Conservation (phyloP, 1,140 invertebrate species). For the Macrocentrus cingulum region DNA sequence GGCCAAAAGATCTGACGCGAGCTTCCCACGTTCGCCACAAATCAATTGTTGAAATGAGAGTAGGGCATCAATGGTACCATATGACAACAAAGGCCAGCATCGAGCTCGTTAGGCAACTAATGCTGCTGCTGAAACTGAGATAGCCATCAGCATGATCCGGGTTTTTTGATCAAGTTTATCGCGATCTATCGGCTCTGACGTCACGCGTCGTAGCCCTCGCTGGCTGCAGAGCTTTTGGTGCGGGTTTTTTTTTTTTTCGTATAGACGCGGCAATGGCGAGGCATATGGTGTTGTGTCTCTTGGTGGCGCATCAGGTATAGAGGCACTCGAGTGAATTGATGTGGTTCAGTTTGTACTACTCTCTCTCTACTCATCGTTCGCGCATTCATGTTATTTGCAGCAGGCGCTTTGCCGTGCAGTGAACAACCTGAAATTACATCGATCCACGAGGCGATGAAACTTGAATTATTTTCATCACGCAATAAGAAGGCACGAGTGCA, state of each 20-base stretch:
- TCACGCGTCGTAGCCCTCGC: too few species aligned
- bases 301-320: neutral
- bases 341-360: neutral
- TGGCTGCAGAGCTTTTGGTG: too few species aligned
- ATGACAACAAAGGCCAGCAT: too few species aligned
- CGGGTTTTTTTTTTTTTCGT: too few species aligned
- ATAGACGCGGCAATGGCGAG: neutral
- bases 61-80: constrained; percentile 16
- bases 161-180: too few species aligned
- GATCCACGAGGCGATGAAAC: constrained; percentile 27
- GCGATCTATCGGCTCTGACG: too few species aligned
- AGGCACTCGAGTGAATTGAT: neutral
- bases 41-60: neutral
- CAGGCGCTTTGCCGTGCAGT: constrained; percentile 23
- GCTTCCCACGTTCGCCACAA: too few species aligned
- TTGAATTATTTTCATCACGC: constrained; percentile 29
- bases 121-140: too few species aligned
- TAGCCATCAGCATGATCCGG: too few species aligned
- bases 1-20: too few species aligned
- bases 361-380: constrained; percentile 1
- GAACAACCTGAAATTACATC: constrained; percentile 30
- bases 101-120: too few species aligned
- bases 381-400: neutral
- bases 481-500: constrained; percentile 20
- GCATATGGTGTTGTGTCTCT: neutral